phyloP scores from a whole-genome alignment of 1,140 invertebrate genomes.

The Drosophila murphyi region DNA sequence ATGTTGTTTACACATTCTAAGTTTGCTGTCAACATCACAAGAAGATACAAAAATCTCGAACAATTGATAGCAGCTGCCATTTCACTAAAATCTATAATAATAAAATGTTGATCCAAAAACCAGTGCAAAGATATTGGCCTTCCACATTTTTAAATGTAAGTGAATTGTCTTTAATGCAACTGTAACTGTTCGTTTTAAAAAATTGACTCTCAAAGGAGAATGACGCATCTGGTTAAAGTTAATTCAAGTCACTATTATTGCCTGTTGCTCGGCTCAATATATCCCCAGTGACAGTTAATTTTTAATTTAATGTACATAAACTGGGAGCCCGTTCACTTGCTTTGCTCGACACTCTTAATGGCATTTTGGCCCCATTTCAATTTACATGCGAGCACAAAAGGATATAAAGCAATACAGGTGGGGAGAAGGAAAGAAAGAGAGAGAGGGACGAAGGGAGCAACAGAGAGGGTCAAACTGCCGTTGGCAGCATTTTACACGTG shows the following conservation, averaged over 20 bases:
- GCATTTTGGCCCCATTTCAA: slow-evolving; percentile 77
- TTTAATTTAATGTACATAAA: slow-evolving; percentile 74
- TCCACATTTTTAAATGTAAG: too few species aligned
- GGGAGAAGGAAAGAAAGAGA: not conserved
- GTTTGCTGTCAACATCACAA: too few species aligned
- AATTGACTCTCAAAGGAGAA: too few species aligned
- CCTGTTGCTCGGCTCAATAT: slow-evolving; percentile 38
- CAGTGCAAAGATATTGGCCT: too few species aligned
- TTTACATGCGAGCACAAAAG: slow-evolving; percentile 68
- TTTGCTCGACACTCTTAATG: slow-evolving; percentile 67
- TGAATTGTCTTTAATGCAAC: too few species aligned
- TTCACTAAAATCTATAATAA: too few species aligned
- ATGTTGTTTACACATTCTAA: not conserved
- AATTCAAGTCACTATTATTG: slow-evolving; percentile 27
- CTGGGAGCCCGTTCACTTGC: slow-evolving; percentile 48
- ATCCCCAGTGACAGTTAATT: slow-evolving; percentile 75
- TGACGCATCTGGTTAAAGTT: not conserved
- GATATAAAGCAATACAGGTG: slow-evolving; percentile 16
- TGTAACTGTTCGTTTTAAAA: too few species aligned
- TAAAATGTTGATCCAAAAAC: too few species aligned
- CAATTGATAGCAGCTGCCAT: too few species aligned
- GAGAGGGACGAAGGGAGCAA: not conserved
- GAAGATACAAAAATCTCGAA: too few species aligned
- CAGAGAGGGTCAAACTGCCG: slow-evolving; percentile 44
- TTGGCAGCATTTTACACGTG: slow-evolving; percentile 69